Conservation (phyloP, 2,888 invertebrate species). For the Cremastinae sp. region DNA sequence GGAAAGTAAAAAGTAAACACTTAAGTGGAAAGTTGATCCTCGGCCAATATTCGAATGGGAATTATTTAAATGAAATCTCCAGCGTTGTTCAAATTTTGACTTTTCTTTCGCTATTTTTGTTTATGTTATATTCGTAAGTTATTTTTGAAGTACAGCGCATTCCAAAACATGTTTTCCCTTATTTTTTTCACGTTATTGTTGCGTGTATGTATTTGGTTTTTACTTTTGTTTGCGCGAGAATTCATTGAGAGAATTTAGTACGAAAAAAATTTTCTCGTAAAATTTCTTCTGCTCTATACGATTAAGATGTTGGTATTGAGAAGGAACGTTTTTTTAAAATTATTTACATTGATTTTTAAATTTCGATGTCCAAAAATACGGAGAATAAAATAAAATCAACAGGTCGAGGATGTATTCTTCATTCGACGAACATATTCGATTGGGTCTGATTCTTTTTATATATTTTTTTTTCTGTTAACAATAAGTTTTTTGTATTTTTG, state of each 20-base stretch:
- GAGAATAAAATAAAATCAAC: slow-evolving; percentile 21
- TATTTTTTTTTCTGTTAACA: slow-evolving; percentile 28
- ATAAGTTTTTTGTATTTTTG: slow-evolving; percentile 41
- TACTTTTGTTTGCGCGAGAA: slow-evolving; percentile 27
- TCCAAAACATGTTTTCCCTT: slow-evolving; percentile 59
- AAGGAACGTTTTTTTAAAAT: slow-evolving; percentile 46
- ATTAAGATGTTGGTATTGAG: slow-evolving; percentile 54
- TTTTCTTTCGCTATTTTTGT: slow-evolving; percentile 48
- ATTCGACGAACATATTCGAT: slow-evolving; percentile 25
- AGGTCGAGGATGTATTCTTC: slow-evolving; percentile 52
- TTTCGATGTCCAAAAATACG: slow-evolving; percentile 40
- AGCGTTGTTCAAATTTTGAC: slow-evolving; percentile 45
- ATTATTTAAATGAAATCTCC: slow-evolving; percentile 33
- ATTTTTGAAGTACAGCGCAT: slow-evolving; percentile 67
- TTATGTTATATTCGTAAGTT: slow-evolving; percentile 47
- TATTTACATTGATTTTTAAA: slow-evolving; percentile 48
- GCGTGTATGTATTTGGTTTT: slow-evolving; percentile 46
- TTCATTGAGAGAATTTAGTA: slow-evolving; percentile 31
- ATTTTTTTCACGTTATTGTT: slow-evolving; percentile 41
- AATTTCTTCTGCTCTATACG: slow-evolving; percentile 50
- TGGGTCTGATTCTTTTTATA: slow-evolving; percentile 35
- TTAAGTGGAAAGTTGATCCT: slow-evolving; percentile 47
- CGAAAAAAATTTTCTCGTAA: slow-evolving; percentile 27
- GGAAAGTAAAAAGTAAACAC: slow-evolving; percentile 20
- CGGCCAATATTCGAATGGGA: slow-evolving; percentile 47